Percentiles rank a stretch among this genome's conserved stretches.
Evolutionary conservation across 2,888 invertebrate species (phyloP).

Genomic region (Pristionchus exspectatus): DNA sequence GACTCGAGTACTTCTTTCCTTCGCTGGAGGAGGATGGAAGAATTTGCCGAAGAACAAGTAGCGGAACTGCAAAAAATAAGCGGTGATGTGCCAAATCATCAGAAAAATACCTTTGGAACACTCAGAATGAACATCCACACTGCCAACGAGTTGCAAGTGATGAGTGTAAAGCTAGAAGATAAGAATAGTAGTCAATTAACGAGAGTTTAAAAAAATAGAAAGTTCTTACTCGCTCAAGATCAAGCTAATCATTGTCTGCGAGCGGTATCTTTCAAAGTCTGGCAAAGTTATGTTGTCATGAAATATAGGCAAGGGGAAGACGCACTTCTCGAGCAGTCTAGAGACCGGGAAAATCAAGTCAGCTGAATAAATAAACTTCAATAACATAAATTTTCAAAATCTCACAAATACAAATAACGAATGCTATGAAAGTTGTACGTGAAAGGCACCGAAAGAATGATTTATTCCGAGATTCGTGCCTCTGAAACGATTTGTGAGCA

Average conservation of each 20-base stretch:
- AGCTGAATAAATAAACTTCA: not conserved
- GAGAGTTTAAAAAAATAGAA: too few relatives aligned
- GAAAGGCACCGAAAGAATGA: not conserved
- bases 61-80: not conserved
- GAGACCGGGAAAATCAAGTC: not conserved
- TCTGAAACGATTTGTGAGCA: not conserved
- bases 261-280: not conserved
- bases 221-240: not conserved
- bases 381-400: too few relatives aligned
- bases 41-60: not conserved
- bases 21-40: not conserved
- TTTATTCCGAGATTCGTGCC: not conserved
- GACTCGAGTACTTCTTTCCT: not conserved
- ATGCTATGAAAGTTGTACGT: not conserved
- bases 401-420: not conserved
- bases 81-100: not conserved
- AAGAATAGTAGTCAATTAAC: too few relatives aligned
- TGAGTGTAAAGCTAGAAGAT: not conserved
- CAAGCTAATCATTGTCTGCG: not conserved
- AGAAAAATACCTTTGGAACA: not conserved
- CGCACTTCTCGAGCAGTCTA: not conserved
- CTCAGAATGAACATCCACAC: not conserved
- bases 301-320: not conserved
- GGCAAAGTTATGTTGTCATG: not conserved
- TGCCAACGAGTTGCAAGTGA: not conserved